phyloP scores from a whole-genome alignment of 1,140 invertebrate genomes.

The Atta texana region DNA sequence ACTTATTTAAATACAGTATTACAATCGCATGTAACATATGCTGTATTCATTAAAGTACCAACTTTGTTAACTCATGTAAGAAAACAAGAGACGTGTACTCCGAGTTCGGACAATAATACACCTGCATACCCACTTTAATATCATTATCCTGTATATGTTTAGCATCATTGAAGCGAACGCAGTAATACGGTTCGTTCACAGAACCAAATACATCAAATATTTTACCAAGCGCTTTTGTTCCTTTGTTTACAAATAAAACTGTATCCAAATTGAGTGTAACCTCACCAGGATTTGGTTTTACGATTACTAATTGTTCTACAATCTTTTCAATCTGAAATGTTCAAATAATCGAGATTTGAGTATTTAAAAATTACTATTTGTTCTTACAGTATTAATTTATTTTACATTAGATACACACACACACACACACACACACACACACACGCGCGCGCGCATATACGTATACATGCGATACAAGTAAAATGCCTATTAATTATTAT shows the following conservation, averaged over 20 bases:
- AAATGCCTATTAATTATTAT: too few species aligned
- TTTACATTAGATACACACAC: background rate
- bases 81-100: slow-evolving; percentile 92
- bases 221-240: slow-evolving; percentile 90
- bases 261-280: slow-evolving; percentile 94
- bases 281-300: slow-evolving; percentile 85
- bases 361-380: slow-evolving; percentile 11
- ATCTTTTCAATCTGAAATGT: slow-evolving; percentile 81
- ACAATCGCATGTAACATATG: background rate
- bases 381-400: slow-evolving; percentile 50
- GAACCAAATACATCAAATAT: slow-evolving; percentile 97
- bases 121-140: slow-evolving; percentile 89
- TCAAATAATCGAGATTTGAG: background rate
- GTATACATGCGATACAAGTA: too few species aligned
- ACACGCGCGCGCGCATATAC: too few species aligned
- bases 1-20: background rate
- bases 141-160: slow-evolving; percentile 90
- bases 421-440: too few species aligned
- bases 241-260: slow-evolving; percentile 92
- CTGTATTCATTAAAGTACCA: slow-evolving; percentile 74
- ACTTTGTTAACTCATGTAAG: slow-evolving; percentile 90
- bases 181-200: slow-evolving; percentile 92
- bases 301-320: slow-evolving; percentile 83
- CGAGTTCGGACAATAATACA: slow-evolving; percentile 92
- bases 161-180: slow-evolving; percentile 92